Conservation (phyloP, 2,113 vertebrate genomes). For the Gobio gobio region DNA sequence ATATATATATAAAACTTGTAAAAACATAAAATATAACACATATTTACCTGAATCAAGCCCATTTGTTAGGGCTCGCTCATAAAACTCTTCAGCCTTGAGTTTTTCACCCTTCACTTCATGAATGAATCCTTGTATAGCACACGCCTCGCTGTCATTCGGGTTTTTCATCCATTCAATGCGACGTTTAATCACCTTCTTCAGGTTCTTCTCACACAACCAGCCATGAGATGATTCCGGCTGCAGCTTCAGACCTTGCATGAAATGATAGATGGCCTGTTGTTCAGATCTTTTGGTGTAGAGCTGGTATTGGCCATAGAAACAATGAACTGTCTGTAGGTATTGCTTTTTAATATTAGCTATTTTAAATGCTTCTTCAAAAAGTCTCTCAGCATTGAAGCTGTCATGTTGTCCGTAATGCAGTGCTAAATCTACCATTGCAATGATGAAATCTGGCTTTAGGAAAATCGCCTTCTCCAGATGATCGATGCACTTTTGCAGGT, state of each 20-base stretch:
- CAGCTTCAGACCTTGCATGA: conserved; percentile 39
- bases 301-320: conserved; percentile 34
- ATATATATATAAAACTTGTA: too few relatives aligned
- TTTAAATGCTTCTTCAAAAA: conserved; percentile 45
- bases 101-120: conserved; percentile 48
- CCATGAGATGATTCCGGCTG: not conserved
- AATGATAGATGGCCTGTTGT: conserved; percentile 40
- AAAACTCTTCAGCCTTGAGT: conserved; percentile 38
- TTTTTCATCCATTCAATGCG: not conserved
- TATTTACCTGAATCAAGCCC: not conserved
- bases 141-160: conserved; percentile 30
- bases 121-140: conserved; percentile 51
- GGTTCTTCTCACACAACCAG: not conserved
- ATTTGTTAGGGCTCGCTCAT: conserved; percentile 47
- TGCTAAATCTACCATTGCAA: conserved; percentile 46
- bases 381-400: conserved; percentile 31
- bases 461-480: conserved; percentile 37
- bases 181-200: conserved; percentile 16
- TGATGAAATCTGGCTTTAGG: conserved; percentile 27
- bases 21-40: not conserved
- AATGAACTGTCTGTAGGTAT: not conserved
- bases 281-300: conserved; percentile 31
- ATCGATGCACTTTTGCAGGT: not conserved
- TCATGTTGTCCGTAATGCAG: not conserved
- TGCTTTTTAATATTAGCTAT: conserved; percentile 1